phyloP scores from a whole-genome alignment of 1,140 invertebrate species.

The Triops cancriformis region DNA sequence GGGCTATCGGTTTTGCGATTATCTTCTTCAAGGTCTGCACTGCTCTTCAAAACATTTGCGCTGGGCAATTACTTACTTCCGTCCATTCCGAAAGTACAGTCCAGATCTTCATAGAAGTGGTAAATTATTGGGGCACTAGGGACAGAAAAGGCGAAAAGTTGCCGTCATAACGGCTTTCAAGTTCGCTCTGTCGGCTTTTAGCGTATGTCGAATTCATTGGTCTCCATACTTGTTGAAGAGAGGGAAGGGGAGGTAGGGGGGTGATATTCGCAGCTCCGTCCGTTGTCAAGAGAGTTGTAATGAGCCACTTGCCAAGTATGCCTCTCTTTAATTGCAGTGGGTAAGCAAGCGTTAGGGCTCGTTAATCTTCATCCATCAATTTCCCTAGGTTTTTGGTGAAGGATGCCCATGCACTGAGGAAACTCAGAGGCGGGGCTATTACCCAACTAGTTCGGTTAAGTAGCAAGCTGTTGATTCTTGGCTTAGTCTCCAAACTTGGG shows the following conservation, averaged over 20 bases:
- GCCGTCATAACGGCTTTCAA: background rate
- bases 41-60: background rate
- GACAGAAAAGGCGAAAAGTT: background rate
- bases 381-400: background rate
- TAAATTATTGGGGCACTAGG: background rate
- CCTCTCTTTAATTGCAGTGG: background rate
- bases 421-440: background rate
- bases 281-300: background rate
- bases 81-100: background rate
- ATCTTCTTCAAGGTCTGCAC: background rate
- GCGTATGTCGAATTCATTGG: too few species aligned
- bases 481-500: background rate
- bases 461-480: background rate
- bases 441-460: background rate
- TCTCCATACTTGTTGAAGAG: too few species aligned
- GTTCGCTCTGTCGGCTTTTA: background rate
- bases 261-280: background rate
- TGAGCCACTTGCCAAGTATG: background rate
- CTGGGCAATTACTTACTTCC: background rate
- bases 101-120: background rate
- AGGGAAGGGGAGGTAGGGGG: background rate
- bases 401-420: background rate
- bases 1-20: too few species aligned
- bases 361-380: slow-evolving; percentile 2
- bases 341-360: background rate